phyloP scores from a whole-genome alignment of 2,888 invertebrate genomes.

The Metacarcinus magister region DNA sequence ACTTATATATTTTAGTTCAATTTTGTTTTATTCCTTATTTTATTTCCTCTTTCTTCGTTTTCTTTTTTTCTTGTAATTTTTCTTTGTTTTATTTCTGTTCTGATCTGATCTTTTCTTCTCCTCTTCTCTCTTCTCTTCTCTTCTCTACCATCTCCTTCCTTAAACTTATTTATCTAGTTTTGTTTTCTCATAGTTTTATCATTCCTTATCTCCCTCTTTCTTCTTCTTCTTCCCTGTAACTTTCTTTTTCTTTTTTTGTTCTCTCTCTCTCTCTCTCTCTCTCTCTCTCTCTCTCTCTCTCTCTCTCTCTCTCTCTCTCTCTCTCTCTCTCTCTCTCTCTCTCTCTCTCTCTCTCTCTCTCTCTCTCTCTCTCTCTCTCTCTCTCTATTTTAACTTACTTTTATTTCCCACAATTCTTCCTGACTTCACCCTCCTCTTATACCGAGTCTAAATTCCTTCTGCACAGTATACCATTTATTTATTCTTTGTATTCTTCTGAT shows the following conservation, averaged over 20 bases:
- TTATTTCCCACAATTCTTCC: background rate
- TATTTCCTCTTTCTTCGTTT: too few relatives aligned
- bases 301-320: background rate
- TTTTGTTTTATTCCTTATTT: too few relatives aligned
- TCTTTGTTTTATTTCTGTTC: too few relatives aligned
- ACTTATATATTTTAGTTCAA: too few relatives aligned
- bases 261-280: conserved; percentile 32
- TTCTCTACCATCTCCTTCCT: too few relatives aligned
- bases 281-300: conserved; percentile 40
- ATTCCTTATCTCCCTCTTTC: background rate
- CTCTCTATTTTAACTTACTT: background rate
- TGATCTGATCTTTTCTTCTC: too few relatives aligned
- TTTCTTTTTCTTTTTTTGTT: background rate
- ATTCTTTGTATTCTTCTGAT: background rate
- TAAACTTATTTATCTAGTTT: too few relatives aligned
- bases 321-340: background rate
- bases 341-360: too few relatives aligned
- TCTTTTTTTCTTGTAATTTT: too few relatives aligned
- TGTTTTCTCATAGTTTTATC: too few relatives aligned
- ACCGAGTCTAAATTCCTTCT: background rate
- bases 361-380: too few relatives aligned
- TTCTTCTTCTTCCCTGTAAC: conserved; percentile 20
- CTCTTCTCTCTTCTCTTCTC: too few relatives aligned
- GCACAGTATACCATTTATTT: background rate
- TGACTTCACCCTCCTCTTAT: background rate